phyloP scores from a whole-genome alignment of 2,797 vertebrate genomes.

The Protonibea diacanthus region DNA sequence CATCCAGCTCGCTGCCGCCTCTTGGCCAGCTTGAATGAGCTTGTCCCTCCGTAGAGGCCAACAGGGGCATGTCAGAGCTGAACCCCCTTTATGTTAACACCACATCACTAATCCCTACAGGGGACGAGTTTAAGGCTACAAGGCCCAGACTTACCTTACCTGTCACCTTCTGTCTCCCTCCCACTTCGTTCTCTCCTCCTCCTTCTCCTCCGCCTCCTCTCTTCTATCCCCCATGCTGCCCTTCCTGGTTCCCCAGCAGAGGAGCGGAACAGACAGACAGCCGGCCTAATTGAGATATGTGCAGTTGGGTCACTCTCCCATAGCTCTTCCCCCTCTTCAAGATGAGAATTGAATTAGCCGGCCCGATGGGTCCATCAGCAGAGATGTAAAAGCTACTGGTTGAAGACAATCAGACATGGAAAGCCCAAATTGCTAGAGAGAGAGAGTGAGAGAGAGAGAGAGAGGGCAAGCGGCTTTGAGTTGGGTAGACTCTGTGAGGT shows the following conservation, averaged over 20 bases:
- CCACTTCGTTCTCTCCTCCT: conserved; percentile 31
- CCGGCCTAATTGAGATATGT: conserved; percentile 78
- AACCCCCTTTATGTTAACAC: conserved; percentile 60
- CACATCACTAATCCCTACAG: conserved; percentile 60
- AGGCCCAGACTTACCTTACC: conserved; percentile 37
- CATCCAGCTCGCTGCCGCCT: conserved; percentile 43
- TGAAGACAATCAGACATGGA: conserved; percentile 72
- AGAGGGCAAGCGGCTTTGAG: conserved; percentile 35
- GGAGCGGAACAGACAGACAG: conserved; percentile 68
- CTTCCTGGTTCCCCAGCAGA: conserved; percentile 46
- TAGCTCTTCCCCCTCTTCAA: conserved; percentile 33
- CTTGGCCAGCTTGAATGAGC: conserved; percentile 43
- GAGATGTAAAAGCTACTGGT: conserved; percentile 76
- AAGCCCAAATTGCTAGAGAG: conserved; percentile 60
- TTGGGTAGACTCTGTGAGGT: conserved; percentile 38
- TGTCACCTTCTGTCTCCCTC: conserved; percentile 54
- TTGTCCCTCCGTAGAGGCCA: conserved; percentile 47
- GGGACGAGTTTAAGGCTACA: conserved; percentile 50
- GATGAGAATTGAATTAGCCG: conserved; percentile 81
- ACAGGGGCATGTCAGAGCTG: conserved; percentile 51
- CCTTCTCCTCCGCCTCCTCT: conserved; percentile 15
- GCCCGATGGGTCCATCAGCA: conserved; percentile 78
- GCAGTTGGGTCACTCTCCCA: conserved; percentile 71
- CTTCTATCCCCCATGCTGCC: conserved; percentile 25
- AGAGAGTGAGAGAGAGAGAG: conserved; percentile 10